Conservation (phyloP, 1,140 invertebrate genomes). For the Drosophila parvula region DNA sequence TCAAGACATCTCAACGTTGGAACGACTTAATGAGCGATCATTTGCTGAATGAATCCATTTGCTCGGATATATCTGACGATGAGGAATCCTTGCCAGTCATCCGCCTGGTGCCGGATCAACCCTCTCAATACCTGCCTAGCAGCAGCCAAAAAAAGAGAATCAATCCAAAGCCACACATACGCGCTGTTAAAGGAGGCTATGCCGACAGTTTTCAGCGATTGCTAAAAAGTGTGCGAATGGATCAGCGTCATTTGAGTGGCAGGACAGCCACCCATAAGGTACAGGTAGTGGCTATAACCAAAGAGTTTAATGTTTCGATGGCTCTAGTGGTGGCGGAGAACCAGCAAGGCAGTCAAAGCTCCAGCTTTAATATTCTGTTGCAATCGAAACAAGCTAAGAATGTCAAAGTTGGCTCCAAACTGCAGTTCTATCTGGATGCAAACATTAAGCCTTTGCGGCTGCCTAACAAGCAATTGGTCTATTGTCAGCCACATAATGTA, state of each 20-base stretch:
- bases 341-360: background rate
- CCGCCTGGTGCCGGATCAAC: conserved; percentile 8
- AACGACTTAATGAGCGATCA: background rate
- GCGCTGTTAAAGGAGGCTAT: conserved; percentile 19
- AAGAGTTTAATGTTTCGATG: conserved; percentile 1
- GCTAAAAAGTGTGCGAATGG: conserved; percentile 15
- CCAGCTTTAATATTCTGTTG: conserved; percentile 13
- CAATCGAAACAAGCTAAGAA: background rate
- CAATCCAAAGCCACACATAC: background rate
- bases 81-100: conserved; percentile 15
- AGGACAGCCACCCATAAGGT: conserved; percentile 1
- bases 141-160: conserved; percentile 5
- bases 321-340: background rate
- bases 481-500: conserved; percentile 16
- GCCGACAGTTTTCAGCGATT: conserved; percentile 1
- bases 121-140: conserved; percentile 5
- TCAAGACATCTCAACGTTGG: conserved; percentile 5
- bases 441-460: conserved; percentile 4
- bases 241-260: conserved; percentile 16
- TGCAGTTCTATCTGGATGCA: conserved; percentile 8
- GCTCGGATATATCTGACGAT: conserved; percentile 1
- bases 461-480: conserved; percentile 13
- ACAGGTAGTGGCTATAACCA: background rate
- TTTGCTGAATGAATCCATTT: background rate
- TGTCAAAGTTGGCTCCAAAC: conserved; percentile 2